These are phyloP conservation scores for Lerema accius DNA, from an alignment of 1,140 invertebrate species.

Conservation along the genomic window DNA sequence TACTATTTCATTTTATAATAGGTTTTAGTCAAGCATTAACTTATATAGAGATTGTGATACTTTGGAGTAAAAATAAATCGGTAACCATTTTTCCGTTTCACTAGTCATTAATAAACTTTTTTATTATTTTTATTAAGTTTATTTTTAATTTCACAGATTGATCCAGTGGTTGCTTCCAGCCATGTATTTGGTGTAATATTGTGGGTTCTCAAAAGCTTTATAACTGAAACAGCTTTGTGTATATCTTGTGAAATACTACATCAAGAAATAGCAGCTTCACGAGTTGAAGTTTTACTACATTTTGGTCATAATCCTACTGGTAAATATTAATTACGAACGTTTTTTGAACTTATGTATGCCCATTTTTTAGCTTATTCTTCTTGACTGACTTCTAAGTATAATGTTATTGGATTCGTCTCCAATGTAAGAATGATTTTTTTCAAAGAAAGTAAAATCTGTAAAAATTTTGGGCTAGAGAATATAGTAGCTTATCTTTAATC, in stretches of 20 bases:
- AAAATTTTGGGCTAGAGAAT: too few species aligned
- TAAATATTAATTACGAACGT: slow-evolving; percentile 22
- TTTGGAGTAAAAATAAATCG: slow-evolving; percentile 18
- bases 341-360: too few species aligned
- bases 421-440: too few species aligned
- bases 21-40: slow-evolving; percentile 33
- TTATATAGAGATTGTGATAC: slow-evolving; percentile 31
- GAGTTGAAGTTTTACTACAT: slow-evolving; percentile 15
- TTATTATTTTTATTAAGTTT: too few species aligned
- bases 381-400: too few species aligned
- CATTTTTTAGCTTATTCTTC: too few species aligned
- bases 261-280: slow-evolving; percentile 6
- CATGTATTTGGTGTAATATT: slow-evolving; percentile 25
- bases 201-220: slow-evolving; percentile 25
- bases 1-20: slow-evolving; percentile 34
- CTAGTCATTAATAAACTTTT: too few species aligned
- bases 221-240: slow-evolving; percentile 30
- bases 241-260: slow-evolving; percentile 29
- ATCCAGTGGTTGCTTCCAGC: slow-evolving; percentile 10
- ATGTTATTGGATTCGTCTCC: too few species aligned
- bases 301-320: slow-evolving; percentile 4
- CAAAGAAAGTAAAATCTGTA: too few species aligned
- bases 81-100: slow-evolving; percentile 26
- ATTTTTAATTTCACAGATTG: slow-evolving; percentile 7
- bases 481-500: too few species aligned